Conservation (phyloP, 2,113 vertebrate genomes). For the Chloroceryle aenea region DNA sequence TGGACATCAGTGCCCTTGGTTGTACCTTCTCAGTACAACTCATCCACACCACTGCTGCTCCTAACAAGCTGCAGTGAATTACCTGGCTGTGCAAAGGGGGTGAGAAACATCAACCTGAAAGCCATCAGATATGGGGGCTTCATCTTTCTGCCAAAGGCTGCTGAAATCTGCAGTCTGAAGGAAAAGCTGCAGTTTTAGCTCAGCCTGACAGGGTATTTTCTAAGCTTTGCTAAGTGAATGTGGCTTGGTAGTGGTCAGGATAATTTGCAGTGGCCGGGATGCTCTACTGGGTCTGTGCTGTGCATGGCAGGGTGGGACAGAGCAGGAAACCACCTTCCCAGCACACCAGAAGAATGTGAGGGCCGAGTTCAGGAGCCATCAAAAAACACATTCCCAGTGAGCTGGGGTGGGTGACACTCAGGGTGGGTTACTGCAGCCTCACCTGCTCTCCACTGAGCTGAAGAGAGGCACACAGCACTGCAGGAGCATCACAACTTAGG, state of each 20-base stretch:
- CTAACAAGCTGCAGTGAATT: background rate
- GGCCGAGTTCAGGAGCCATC: background rate
- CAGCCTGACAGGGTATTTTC: background rate
- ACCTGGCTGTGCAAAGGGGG: background rate
- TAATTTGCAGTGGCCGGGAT: background rate
- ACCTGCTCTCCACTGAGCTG: background rate
- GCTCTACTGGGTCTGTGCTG: background rate
- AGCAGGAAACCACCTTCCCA: background rate
- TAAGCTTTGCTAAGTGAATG: background rate
- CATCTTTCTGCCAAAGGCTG: background rate
- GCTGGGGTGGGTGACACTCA: background rate
- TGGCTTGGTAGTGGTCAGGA: background rate
- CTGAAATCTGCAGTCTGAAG: background rate
- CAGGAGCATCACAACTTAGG: background rate
- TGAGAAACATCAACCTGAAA: accelerated
- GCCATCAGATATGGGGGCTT: background rate
- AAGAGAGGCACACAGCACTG: background rate
- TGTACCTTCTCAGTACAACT: background rate
- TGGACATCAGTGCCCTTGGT: background rate
- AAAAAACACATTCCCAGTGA: too few relatives aligned
- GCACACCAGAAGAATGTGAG: background rate
- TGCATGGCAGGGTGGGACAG: background rate
- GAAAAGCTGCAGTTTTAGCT: background rate
- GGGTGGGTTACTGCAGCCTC: background rate
- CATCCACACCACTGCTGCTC: background rate